Conservation (phyloP, 2,113 vertebrate genomes). For the Guaruba guarouba region DNA sequence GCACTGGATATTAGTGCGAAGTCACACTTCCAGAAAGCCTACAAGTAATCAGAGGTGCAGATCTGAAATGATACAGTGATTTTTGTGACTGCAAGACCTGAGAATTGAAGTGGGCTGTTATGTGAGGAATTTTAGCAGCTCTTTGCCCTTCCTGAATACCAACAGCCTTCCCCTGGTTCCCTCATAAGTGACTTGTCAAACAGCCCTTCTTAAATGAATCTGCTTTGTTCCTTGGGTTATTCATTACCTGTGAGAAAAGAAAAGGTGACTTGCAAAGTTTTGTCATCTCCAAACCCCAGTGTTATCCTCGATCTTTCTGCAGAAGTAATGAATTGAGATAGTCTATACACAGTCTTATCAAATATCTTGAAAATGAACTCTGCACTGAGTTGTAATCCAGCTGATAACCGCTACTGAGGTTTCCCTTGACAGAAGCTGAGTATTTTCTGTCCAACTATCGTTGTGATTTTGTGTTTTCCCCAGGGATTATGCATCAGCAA, state of each 20-base stretch:
- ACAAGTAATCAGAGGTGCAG: not conserved
- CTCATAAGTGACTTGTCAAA: not conserved
- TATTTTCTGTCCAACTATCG: not conserved
- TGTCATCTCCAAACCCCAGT: not conserved
- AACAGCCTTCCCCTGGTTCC: not conserved
- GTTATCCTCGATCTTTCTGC: slow-evolving; percentile 12
- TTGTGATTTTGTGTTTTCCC: not conserved
- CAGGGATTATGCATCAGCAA: not conserved
- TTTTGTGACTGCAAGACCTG: not conserved
- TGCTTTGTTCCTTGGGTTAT: not conserved
- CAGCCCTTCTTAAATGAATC: not conserved
- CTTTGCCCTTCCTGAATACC: not conserved
- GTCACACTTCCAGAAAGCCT: not conserved
- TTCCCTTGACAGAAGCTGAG: not conserved
- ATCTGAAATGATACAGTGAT: not conserved
- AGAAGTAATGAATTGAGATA: not conserved
- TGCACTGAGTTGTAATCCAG: not conserved
- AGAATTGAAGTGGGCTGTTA: not conserved
- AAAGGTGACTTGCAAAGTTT: not conserved
- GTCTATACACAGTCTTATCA: not conserved
- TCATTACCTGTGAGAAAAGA: not conserved
- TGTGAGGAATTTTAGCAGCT: not conserved
- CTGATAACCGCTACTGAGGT: not conserved
- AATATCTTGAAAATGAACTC: not conserved
- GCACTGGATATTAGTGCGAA: not conserved